Evolutionary conservation across 2,888 invertebrate genomes (phyloP), one percentile per base, ranked within the genome.

Genomic region (Apantesis nais): DNA sequence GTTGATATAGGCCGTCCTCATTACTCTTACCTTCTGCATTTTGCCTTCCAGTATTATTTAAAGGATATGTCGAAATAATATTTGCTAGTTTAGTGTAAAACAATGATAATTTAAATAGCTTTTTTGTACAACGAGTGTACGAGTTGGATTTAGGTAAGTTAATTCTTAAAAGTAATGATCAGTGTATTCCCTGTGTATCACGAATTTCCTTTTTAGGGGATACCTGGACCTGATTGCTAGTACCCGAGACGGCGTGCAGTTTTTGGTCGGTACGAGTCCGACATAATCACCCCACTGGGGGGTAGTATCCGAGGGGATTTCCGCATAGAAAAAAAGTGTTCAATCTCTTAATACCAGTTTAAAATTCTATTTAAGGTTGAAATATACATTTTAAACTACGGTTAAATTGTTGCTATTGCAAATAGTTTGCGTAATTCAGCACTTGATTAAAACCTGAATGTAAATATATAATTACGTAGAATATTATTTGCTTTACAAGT

Each of bases 361-460:
- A 11, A 11, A 39, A 39, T 1, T 1, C 48, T 48, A 1, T 22
- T 48, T 7, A 22, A 22, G 22, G 5, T 52, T 1, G 44, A 44
- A 44, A 44, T 44, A 19, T 44, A 44, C 44, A 44, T 44, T 44
- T 44, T 44, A 44, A 44, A 19, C 19, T 44, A 62, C 11, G n/a
- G n/a, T 62, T n/a, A 62, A 62, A 37, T 61, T 22, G 61, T 61
- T 34, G 34, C 37, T n/a, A 1, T 19, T 29, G 11, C 44, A 63
- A 22, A 29, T 63, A 31, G 44, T 63, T 44, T 31, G 44, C 63
- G 29, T 63, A 31, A 31, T 44, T 44, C 22, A 31, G n/a, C 29
- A 34, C 19, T 67, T 48, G 62, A 48, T 67, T 67, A 55, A 48
- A 61, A 48, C 25, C 44, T 48, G 34, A 67, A n/a, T 61, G 61